phyloP scores from a whole-genome alignment of 1,140 invertebrate genomes.

The Diuraphis noxia region DNA sequence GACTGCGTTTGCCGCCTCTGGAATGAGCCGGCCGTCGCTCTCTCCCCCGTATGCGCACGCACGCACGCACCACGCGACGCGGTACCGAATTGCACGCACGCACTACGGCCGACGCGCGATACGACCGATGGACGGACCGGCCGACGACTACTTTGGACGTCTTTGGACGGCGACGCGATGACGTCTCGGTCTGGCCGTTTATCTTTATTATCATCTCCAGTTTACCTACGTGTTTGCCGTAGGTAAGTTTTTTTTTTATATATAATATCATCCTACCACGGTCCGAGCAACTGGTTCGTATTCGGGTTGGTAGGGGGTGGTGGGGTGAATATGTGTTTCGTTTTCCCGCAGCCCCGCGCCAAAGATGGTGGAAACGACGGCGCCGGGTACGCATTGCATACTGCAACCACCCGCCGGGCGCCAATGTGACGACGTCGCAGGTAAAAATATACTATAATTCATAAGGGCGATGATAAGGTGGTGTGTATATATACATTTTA shows the following conservation, averaged over 20 bases:
- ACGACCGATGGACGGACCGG: not conserved
- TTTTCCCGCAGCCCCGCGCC: not conserved
- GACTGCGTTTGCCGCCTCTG: conserved; percentile 31
- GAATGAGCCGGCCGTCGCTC: conserved; percentile 12
- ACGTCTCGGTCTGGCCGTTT: not conserved
- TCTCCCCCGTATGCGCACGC: not conserved
- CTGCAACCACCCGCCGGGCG: not conserved
- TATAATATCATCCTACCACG: too few species aligned
- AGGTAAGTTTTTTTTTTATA: not conserved
- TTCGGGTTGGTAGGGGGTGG: not conserved
- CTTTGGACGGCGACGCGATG: not conserved
- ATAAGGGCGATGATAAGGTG: not conserved
- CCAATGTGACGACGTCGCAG: not conserved
- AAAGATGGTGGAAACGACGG: not conserved
- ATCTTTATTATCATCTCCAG: not conserved
- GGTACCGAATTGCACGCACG: not conserved
- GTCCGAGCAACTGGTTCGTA: not conserved
- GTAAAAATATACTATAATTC: not conserved
- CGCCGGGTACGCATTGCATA: not conserved
- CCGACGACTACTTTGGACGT: not conserved
- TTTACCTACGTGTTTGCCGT: not conserved
- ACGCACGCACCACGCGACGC: not conserved
- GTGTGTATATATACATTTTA: not conserved
- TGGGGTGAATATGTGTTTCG: not conserved
- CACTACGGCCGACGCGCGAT: not conserved